These are phyloP conservation scores for Nesometra sesokonis DNA, from an alignment of 35 echinoderm and acorn worm genomes.

Conservation along the genomic window DNA sequence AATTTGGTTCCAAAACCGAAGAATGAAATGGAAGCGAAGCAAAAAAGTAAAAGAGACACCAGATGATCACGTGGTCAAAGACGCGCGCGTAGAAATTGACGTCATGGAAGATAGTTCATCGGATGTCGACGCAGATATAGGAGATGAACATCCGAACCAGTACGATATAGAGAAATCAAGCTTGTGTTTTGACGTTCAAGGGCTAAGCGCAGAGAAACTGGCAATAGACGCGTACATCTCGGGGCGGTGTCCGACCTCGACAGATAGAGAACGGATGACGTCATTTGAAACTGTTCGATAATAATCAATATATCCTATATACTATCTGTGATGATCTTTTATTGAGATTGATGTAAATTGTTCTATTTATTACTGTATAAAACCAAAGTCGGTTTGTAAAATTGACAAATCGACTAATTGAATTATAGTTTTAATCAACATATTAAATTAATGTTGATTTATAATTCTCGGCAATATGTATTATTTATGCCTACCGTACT, in stretches of 20 bases:
- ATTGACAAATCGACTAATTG: too few relatives aligned
- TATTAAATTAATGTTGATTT: too few relatives aligned
- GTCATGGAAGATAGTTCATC: background rate
- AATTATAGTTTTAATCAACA: too few relatives aligned
- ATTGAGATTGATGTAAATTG: too few relatives aligned
- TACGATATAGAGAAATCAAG: background rate
- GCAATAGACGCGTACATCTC: background rate
- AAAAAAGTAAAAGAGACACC: constrained; percentile 72
- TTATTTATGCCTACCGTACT: too few relatives aligned
- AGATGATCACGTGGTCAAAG: background rate
- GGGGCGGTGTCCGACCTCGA: background rate
- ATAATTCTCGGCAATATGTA: too few relatives aligned
- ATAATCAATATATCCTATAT: background rate
- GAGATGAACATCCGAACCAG: background rate
- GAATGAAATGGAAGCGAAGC: constrained; percentile 99
- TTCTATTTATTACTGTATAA: too few relatives aligned
- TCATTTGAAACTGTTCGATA: background rate
- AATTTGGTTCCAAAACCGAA: constrained; percentile 96
- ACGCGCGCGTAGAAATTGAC: background rate
- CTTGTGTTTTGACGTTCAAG: background rate
- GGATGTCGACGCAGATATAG: background rate
- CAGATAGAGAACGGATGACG: background rate
- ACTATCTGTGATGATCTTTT: too few relatives aligned
- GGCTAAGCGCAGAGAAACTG: background rate
- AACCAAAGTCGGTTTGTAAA: too few relatives aligned